A percentile compares a stretch with the other conserved stretches of the same genome.
phyloP scores from a whole-genome alignment of 2,113 vertebrate species.

The Atherinomorus stipes region DNA sequence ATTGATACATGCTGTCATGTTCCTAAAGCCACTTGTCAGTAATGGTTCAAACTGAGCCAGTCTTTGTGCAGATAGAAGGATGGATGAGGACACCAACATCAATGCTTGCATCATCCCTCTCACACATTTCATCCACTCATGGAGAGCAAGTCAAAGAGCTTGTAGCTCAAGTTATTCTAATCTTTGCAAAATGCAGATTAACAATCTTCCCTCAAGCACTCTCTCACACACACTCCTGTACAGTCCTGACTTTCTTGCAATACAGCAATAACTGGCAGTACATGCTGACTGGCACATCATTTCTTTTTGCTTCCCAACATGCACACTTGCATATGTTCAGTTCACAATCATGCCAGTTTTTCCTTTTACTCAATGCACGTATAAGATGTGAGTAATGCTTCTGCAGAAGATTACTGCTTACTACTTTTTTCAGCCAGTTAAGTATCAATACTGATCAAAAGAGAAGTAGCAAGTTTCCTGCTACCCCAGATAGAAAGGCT shows the following conservation, averaged over 20 bases:
- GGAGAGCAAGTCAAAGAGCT: background rate
- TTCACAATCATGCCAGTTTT: constrained; percentile 2
- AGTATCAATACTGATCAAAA: background rate
- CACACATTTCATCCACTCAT: constrained; percentile 12
- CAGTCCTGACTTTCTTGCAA: constrained; percentile 3
- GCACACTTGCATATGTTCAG: background rate
- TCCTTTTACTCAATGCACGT: background rate
- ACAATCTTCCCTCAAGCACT: background rate
- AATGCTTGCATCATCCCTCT: background rate
- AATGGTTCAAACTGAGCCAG: constrained; percentile 19
- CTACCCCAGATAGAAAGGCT: background rate
- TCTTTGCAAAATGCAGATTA: background rate
- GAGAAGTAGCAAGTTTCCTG: background rate
- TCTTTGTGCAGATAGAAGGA: constrained; percentile 33
- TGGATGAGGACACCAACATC: constrained; percentile 21
- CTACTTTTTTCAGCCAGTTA: background rate
- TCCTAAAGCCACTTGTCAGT: constrained; percentile 50
- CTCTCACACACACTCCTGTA: background rate
- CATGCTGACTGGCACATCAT: background rate
- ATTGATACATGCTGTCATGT: constrained; percentile 57
- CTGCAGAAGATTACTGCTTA: too few relatives aligned
- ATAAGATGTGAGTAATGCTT: background rate
- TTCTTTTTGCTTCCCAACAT: constrained; percentile 19
- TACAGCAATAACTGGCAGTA: constrained; percentile 11
- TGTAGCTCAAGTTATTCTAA: background rate